A percentile compares a stretch with the other conserved stretches of the same genome.
Evolutionary conservation across 2,797 vertebrate species (phyloP).

Genomic region (Esox masquinongy): DNA sequence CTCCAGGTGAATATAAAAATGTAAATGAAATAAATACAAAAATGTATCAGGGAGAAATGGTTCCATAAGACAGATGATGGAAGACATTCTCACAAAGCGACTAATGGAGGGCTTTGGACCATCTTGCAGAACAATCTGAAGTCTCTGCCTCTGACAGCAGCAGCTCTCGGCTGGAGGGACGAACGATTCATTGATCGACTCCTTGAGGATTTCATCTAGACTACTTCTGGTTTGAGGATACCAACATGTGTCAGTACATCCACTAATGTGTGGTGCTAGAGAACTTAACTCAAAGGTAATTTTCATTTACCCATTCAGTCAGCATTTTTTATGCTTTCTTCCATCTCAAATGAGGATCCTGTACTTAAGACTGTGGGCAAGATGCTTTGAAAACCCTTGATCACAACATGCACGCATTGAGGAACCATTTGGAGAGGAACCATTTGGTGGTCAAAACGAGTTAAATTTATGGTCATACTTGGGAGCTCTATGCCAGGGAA

Average conservation of each 20-base stretch:
- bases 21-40: background rate
- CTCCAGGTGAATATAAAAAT: conserved; percentile 54
- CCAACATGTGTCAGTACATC: background rate
- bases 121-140: conserved; percentile 71
- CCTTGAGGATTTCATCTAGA: background rate
- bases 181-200: background rate
- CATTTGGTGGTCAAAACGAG: conserved; percentile 69
- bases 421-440: conserved; percentile 71
- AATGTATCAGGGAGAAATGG: conserved; percentile 35
- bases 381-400: conserved; percentile 70
- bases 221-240: background rate
- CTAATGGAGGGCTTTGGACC: conserved; percentile 57
- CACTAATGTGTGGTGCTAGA: background rate
- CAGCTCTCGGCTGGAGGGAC: background rate
- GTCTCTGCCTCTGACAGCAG: conserved; percentile 22
- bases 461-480: conserved; percentile 79
- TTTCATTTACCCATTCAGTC: background rate
- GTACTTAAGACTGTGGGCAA: conserved; percentile 67
- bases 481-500: conserved; percentile 85
- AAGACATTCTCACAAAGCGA: conserved; percentile 57
- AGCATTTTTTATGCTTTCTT: background rate
- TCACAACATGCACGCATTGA: conserved; percentile 73
- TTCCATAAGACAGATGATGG: conserved; percentile 48
- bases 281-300: background rate
- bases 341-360: background rate